Base-by-base conservation (phyloP, 1,140 invertebrate genomes). In the Drosophila nasuta region DNA sequence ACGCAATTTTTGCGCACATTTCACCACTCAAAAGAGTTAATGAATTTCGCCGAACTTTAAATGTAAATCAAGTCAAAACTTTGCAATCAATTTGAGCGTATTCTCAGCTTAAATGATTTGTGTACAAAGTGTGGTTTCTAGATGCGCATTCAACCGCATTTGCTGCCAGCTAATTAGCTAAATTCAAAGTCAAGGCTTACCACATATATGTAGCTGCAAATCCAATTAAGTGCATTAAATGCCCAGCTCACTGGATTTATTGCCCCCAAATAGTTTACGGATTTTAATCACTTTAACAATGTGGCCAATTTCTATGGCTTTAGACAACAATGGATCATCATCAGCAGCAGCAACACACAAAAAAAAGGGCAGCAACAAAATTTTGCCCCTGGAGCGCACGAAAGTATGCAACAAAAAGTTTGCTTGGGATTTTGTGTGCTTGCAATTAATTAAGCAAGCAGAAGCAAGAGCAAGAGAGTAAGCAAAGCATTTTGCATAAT, bases 391-490 rank as follows among this genome's bases (percentile, higher is more conserved):
- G 2, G 8, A 38, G 46, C 63, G 38, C 63, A 28, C 15, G 20
- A 66, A 72, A 38, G 62, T 72, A 72, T 28, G 63, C 63, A 51
- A 66, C 17, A 20, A 6, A 43, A 28, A 52, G 41, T 43, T 43
- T 41, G 17, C 5, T 35, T 54, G n/a, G 7, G 5, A 13, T 8
- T 15, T 33, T 54, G 41, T n/a, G 49, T 54, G 13, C n/a, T 35
- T 60, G 46, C 3, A 60, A 60, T 60, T 46, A 60, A 46, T 48
- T 60, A 20, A 25, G 38, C 11, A 46, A 30, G 11, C 33, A 33
- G 33, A 38, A 38, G 35, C 35, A 38, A 38, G 33, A 8, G 33
- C 33, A 33, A 33, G 33, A 8, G 10, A 38, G 35, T 10, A 7
- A 38, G 35, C 35, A 8, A 8, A 10, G 35, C 13, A 35, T 25